Evolutionary conservation across 2,888 invertebrate species (phyloP).

Genomic region (Agrotis segetum): DNA sequence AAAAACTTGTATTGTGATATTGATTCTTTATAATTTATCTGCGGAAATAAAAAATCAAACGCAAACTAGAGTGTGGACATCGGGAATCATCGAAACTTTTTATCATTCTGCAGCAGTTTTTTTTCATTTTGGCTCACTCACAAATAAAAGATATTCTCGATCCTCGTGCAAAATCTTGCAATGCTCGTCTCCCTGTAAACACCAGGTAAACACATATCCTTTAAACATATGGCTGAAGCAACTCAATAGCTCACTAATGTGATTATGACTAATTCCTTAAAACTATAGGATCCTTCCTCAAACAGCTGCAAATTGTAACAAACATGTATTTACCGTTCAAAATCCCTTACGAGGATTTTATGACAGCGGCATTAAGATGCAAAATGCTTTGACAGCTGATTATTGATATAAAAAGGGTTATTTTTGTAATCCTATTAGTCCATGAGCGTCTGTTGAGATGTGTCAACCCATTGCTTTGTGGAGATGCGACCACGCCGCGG

Average conservation of each 20-base stretch:
- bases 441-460: constrained; percentile 85
- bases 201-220: constrained; percentile 29
- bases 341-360: constrained; percentile 54
- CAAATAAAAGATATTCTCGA: neutral
- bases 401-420: constrained; percentile 76
- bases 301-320: constrained; percentile 78
- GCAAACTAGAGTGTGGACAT: too few relatives aligned
- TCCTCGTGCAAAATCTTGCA: neutral
- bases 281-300: constrained; percentile 74
- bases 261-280: constrained; percentile 85
- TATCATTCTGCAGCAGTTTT: neutral
- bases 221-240: constrained; percentile 61
- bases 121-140: neutral
- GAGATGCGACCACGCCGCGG: constrained; percentile 84
- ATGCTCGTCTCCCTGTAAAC: constrained; percentile 20
- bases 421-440: constrained; percentile 87
- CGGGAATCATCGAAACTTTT: too few relatives aligned
- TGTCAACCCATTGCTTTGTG: constrained; percentile 91
- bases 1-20: neutral
- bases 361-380: constrained; percentile 69
- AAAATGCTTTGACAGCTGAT: constrained; percentile 73
- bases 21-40: neutral
- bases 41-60: neutral
- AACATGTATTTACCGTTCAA: constrained; percentile 69
- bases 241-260: constrained; percentile 75